phyloP scores from a whole-genome alignment of 2,797 vertebrate species.

The Chelidonichthys spinosus region DNA sequence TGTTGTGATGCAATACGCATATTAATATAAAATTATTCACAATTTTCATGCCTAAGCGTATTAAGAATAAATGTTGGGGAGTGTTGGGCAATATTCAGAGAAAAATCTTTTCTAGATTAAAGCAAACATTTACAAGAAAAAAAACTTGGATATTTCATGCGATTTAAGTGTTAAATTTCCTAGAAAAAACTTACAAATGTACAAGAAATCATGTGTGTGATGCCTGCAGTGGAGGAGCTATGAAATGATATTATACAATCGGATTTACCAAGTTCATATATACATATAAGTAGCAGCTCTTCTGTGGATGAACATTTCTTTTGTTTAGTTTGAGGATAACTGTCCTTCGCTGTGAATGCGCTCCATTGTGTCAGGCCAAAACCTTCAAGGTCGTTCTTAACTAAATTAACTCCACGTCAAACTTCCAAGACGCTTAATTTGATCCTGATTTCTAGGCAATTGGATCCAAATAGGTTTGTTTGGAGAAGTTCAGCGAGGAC shows the following conservation, averaged over 20 bases:
- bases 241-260: no score
- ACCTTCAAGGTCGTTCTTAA: neutral
- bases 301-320: neutral
- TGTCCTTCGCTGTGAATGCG: neutral
- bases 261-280: no score
- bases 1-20: constrained; percentile 5
- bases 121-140: no score
- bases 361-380: neutral
- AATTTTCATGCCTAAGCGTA: neutral
- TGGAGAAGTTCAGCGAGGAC: neutral
- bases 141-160: no score
- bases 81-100: no score
- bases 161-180: no score
- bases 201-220: no score
- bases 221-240: no score
- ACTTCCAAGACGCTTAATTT: neutral
- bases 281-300: no score
- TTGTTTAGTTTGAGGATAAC: neutral
- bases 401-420: neutral
- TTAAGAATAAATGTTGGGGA: no score
- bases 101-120: no score
- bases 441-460: neutral
- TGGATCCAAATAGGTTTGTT: neutral
- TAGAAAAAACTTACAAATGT: no score
- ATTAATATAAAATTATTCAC: neutral